phyloP scores from a whole-genome alignment of 2,888 invertebrate genomes.

The Athripsodes cinereus region DNA sequence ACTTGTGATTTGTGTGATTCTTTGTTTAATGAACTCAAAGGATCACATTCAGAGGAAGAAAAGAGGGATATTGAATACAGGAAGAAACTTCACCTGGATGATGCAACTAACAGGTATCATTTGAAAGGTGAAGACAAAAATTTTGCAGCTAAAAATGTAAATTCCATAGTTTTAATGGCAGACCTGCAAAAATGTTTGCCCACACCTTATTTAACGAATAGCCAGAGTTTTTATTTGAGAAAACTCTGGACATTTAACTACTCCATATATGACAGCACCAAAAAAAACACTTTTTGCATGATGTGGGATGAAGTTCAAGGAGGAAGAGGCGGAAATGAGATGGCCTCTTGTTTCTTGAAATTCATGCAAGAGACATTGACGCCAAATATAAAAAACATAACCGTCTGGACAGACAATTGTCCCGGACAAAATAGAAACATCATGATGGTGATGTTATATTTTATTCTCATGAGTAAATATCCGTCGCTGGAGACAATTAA shows the following conservation, averaged over 20 bases:
- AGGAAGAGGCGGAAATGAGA: constrained; percentile 4
- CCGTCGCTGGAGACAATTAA: background rate
- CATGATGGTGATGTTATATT: constrained; percentile 9
- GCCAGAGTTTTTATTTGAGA: too few relatives aligned
- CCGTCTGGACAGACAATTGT: constrained; percentile 6
- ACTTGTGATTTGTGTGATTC: constrained; percentile 3
- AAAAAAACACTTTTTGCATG: constrained; percentile 10
- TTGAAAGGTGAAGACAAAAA: constrained; percentile 6
- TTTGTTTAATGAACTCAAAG: background rate
- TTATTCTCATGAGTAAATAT: background rate
- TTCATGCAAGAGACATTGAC: background rate
- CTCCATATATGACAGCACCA: background rate
- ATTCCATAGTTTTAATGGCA: constrained; percentile 3
- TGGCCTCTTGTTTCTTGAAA: constrained; percentile 7
- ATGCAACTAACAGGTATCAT: background rate
- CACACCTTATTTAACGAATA: constrained; percentile 4
- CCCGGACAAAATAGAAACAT: constrained; percentile 5
- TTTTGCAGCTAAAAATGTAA: background rate
- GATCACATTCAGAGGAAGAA: constrained; percentile 1
- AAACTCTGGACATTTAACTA: constrained; percentile 3
- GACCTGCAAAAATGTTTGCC: constrained; percentile 7
- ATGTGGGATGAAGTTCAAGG: constrained; percentile 9
- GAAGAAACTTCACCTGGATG: constrained; percentile 2
- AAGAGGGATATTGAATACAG: background rate
- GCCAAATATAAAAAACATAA: background rate